Evolutionary conservation across 2,797 vertebrate genomes (phyloP).

Genomic region (Lophotriccus pileatus): DNA sequence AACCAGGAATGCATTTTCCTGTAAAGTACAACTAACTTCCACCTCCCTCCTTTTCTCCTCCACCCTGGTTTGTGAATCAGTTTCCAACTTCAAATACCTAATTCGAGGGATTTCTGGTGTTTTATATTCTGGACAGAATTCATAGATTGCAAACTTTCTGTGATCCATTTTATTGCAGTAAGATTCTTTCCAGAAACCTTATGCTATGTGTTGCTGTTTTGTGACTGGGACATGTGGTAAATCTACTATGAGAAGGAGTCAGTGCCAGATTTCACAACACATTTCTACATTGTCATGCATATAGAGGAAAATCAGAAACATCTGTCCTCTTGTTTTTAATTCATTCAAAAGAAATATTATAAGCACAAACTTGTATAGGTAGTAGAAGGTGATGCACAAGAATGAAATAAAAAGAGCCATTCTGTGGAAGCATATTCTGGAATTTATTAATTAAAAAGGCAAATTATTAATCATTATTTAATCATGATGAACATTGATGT

Average conservation of each 20-base stretch:
- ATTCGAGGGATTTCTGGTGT: not conserved
- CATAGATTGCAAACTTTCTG: not conserved
- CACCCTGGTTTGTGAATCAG: not conserved
- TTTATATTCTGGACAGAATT: constrained; percentile 8
- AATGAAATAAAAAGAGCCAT: not conserved
- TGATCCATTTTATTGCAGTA: constrained; percentile 33
- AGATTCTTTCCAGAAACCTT: constrained; percentile 33
- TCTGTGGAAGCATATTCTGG: not conserved
- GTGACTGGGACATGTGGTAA: constrained; percentile 35
- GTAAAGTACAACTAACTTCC: not conserved
- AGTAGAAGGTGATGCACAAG: not conserved
- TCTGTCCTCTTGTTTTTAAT: not conserved
- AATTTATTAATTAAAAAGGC: constrained; percentile 18
- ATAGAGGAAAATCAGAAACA: constrained; percentile 64
- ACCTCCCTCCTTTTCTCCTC: not conserved
- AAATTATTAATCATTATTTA: constrained; percentile 30
- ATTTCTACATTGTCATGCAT: constrained; percentile 22
- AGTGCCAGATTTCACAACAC: constrained; percentile 49
- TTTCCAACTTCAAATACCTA: constrained; percentile 8
- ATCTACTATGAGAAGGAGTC: constrained; percentile 6
- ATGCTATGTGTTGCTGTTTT: constrained; percentile 34
- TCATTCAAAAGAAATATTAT: constrained; percentile 40
- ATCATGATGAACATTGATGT: not conserved
- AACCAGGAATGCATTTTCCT: not conserved
- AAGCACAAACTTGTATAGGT: constrained; percentile 4